Evolutionary conservation across 2,113 vertebrate species (phyloP).

Genomic region (Phalacrocorax pelagicus): DNA sequence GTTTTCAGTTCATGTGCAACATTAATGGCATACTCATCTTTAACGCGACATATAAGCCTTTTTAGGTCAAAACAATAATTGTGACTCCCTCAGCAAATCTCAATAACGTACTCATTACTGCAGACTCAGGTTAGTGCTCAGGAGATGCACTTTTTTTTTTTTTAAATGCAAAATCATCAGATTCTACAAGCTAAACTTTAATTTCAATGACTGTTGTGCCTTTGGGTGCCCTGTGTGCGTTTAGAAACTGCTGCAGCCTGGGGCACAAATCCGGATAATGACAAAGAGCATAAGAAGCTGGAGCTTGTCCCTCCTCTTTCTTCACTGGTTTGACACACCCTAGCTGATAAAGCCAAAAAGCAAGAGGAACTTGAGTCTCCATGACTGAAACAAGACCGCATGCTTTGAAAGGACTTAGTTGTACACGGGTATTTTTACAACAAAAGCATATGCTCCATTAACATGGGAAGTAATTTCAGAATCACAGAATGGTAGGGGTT

Average conservation of each 20-base stretch:
- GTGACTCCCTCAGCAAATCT: neutral
- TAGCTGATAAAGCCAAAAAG: neutral
- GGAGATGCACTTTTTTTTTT: neutral
- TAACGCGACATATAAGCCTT: neutral
- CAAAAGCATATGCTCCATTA: too few relatives aligned
- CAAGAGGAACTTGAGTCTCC: neutral
- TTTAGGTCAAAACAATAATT: neutral
- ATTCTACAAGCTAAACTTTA: neutral
- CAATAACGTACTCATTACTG: neutral
- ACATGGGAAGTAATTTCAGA: too few relatives aligned
- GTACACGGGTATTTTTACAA: neutral
- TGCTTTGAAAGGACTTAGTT: neutral
- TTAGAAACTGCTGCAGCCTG: neutral
- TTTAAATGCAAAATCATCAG: neutral
- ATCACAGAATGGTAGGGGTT: too few relatives aligned
- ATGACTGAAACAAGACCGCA: fast-evolving
- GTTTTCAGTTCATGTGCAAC: neutral
- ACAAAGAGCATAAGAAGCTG: neutral
- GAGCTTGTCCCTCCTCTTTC: neutral
- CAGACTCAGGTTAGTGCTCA: neutral
- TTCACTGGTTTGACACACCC: neutral
- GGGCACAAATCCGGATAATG: neutral
- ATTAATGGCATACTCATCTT: neutral
- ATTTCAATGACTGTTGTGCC: neutral
- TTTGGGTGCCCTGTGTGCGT: neutral